phyloP scores from a whole-genome alignment of 1,140 invertebrate genomes.

The Lucilia cuprina region DNA sequence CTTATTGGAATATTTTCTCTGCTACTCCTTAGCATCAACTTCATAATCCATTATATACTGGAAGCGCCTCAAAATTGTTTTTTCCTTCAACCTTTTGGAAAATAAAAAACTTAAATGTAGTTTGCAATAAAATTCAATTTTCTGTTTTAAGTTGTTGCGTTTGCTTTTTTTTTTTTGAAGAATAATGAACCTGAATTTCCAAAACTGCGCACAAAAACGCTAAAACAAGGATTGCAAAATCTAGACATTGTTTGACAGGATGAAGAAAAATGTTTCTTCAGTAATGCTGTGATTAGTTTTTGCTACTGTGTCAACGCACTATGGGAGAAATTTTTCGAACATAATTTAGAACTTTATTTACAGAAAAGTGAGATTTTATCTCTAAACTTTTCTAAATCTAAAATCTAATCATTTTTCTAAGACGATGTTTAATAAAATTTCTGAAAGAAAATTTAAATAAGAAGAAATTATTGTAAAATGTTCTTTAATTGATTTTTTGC shows the following conservation, averaged over 20 bases:
- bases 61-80: slow-evolving; percentile 14
- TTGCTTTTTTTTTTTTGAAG: neutral
- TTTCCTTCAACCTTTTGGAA: neutral
- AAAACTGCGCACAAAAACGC: neutral
- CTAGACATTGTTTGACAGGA: neutral
- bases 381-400: too few species aligned
- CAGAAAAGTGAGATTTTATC: too few species aligned
- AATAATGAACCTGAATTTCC: neutral
- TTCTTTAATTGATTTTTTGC: too few species aligned
- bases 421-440: too few species aligned
- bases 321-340: neutral
- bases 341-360: neutral
- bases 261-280: neutral
- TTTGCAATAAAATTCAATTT: slow-evolving; percentile 18
- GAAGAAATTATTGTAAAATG: too few species aligned
- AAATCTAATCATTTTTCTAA: too few species aligned
- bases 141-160: neutral
- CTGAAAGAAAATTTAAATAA: too few species aligned
- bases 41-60: slow-evolving; percentile 12
- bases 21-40: neutral
- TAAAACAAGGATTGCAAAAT: neutral
- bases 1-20: neutral
- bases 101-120: neutral
- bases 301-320: neutral
- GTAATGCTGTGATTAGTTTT: slow-evolving; percentile 8